These are phyloP conservation scores for Lophotriccus pileatus DNA, from an alignment of 2,797 vertebrate genomes.

Conservation along the genomic window DNA sequence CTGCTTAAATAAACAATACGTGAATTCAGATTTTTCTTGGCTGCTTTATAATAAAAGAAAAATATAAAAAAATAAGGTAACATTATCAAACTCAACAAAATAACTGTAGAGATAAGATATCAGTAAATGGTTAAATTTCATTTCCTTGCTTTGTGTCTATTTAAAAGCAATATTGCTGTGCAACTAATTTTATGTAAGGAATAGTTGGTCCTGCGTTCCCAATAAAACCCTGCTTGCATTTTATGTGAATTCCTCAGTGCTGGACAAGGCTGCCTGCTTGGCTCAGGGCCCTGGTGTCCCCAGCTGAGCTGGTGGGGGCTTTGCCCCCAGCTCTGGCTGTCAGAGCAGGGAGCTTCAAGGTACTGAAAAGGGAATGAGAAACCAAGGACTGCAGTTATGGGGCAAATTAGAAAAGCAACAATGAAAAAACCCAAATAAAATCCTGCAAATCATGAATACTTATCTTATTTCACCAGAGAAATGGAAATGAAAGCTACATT, in stretches of 20 bases:
- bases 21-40: slow-evolving; percentile 29
- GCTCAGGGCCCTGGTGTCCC: not conserved
- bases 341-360: slow-evolving; percentile 32
- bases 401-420: not conserved
- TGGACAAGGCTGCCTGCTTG: slow-evolving; percentile 52
- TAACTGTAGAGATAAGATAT: slow-evolving; percentile 9
- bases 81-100: slow-evolving; percentile 23
- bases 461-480: not conserved
- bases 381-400: not conserved
- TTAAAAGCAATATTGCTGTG: slow-evolving; percentile 58
- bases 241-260: slow-evolving; percentile 73
- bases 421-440: not conserved
- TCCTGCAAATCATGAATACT: not conserved
- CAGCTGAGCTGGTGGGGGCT: not conserved
- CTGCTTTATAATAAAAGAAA: not conserved
- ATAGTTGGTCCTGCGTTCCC: slow-evolving; percentile 54
- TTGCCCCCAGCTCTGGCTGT: not conserved
- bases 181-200: slow-evolving; percentile 70
- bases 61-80: not conserved
- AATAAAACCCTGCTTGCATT: slow-evolving; percentile 63
- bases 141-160: slow-evolving; percentile 64
- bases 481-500: slow-evolving; percentile 24
- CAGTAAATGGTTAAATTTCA: slow-evolving; percentile 56
- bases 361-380: not conserved
- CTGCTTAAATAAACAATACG: slow-evolving; percentile 50